Evolutionary conservation across 2,888 invertebrate genomes (phyloP), one percentile per base, ranked within the genome.

Genomic region (Eupithecia exiguata): DNA sequence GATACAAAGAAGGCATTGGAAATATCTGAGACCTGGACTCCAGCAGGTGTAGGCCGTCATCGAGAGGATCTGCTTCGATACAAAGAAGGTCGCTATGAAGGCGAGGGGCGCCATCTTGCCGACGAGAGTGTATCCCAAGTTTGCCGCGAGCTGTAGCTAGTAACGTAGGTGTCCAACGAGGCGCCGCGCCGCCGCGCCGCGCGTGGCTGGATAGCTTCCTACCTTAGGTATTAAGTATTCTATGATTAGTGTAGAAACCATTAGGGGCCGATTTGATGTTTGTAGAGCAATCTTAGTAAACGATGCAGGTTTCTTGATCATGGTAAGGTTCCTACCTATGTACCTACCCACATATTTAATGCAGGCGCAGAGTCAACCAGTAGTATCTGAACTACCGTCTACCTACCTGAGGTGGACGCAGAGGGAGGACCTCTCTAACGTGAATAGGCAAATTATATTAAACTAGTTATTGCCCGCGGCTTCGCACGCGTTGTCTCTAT

Each of bases 31-130:
- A 92, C 92, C 91, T 83, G 89, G 84, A 30, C 77, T 77, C 90
- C 92, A 91, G 76, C 92, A 92, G 1, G 89, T 75, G 67, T 89
- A 91, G 2, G 86, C 89, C 1, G 89, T 89, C 68, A 92, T 76
- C 38, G 89, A 77, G 5, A 84, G 79, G 14, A 92, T 69, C 36
- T 87, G 81, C 79, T 91, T 92, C 36, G 88, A 86, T 10, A 83
- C 75, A 75, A 92, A 91, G 80, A 88, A 92, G 2, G 77, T 72
- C 30, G 87, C 61, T 21, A 89, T 80, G 66, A 90, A 90, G n/a
- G 74, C 78, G 7, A 84, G 68, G 14, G 85, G 68, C 70, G 86
- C 87, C 91, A 91, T 91, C 58, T 25, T 30, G 61, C 5, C 25
- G 30, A 10, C 30, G 25, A 16, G 30, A 0, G 61, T 12, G 25